Evolutionary conservation across 2,888 invertebrate species (phyloP).

Genomic region (Anoplius nigerrimus): DNA sequence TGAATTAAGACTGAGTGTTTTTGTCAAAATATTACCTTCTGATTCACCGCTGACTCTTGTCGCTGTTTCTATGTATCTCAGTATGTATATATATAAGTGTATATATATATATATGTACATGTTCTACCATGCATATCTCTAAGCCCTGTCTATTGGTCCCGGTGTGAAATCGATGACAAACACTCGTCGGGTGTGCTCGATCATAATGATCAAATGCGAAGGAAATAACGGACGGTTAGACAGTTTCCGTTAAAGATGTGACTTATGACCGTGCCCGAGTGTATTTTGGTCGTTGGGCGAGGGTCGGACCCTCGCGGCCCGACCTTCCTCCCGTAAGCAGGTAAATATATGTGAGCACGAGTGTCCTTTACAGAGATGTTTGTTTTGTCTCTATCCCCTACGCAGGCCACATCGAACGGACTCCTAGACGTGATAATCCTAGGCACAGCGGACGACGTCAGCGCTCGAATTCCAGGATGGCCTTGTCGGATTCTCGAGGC

Average conservation of each 20-base stretch:
- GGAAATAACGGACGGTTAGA: neutral
- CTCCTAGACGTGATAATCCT: conserved; percentile 23
- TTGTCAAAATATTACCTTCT: too few relatives aligned
- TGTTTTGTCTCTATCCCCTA: conserved; percentile 8
- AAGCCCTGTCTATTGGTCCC: too few relatives aligned
- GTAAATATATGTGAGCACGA: conserved; percentile 6
- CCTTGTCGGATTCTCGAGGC: conserved; percentile 1
- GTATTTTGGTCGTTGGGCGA: too few relatives aligned
- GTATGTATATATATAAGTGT: too few relatives aligned
- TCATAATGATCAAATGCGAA: too few relatives aligned
- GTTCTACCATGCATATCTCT: neutral
- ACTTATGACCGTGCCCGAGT: too few relatives aligned
- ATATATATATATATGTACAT: neutral
- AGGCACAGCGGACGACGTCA: conserved; percentile 36
- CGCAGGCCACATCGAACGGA: conserved; percentile 38
- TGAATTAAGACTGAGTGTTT: too few relatives aligned
- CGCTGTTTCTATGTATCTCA: neutral
- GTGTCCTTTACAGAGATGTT: conserved; percentile 14
- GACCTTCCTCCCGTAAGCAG: neutral
- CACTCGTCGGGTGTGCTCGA: neutral
- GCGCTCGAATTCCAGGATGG: conserved; percentile 21
- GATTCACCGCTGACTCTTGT: neutral
- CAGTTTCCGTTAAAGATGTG: too few relatives aligned
- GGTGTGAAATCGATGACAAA: neutral
- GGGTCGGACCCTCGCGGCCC: neutral